These are phyloP conservation scores for Dendrocincla fuliginosa DNA, from an alignment of 2,797 vertebrate species.

Conservation along the genomic window DNA sequence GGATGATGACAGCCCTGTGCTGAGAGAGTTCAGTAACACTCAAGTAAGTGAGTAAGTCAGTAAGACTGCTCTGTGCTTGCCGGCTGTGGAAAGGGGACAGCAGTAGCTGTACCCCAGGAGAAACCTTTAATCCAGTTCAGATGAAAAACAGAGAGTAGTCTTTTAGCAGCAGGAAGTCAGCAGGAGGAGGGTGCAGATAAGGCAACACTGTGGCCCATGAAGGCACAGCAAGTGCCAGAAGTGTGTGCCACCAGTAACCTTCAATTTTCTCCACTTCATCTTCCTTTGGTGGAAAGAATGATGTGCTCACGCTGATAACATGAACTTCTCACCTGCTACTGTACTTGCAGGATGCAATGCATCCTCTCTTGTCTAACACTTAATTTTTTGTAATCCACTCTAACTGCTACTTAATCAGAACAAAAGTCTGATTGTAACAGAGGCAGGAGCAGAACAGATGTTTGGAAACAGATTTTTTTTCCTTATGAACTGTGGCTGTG, in stretches of 20 bases:
- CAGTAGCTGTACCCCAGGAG: neutral
- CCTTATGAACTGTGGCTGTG: neutral
- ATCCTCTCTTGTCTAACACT: neutral
- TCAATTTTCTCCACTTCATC: neutral
- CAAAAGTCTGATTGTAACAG: neutral
- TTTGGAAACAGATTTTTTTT: neutral
- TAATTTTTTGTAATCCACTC: neutral
- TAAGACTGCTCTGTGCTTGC: neutral
- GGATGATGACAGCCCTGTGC: neutral
- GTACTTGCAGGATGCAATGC: neutral
- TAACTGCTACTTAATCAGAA: neutral
- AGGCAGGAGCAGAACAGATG: neutral
- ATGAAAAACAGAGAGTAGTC: neutral
- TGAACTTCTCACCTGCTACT: neutral
- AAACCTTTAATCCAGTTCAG: neutral
- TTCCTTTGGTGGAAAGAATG: neutral
- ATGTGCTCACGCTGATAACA: neutral
- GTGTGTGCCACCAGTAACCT: neutral
- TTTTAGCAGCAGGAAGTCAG: neutral
- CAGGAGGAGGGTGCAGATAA: neutral
- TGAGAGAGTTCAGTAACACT: neutral
- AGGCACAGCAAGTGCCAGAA: neutral
- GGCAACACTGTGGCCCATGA: neutral
- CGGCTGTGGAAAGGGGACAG: neutral
- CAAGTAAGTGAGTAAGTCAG: too few species aligned